Base-by-base conservation (phyloP, 2,113 vertebrate genomes). In the Aegotheles bennettii region DNA sequence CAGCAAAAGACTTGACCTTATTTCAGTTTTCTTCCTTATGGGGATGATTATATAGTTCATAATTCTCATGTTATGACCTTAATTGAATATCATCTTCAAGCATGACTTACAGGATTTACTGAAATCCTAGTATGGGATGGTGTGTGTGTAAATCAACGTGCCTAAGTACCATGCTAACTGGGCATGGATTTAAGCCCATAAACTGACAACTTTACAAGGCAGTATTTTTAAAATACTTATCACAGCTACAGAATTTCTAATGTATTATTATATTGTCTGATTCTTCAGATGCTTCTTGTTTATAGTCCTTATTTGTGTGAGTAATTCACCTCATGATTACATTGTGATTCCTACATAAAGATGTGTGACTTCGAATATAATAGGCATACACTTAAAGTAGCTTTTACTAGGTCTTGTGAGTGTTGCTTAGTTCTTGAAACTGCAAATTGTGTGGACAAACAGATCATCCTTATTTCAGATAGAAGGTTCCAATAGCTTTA, bases 401-500 rank as follows among this genome's bases (percentile, higher is more conserved):
- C 17, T 81, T 90, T 86, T 84, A 51, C 10, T 42, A 59, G 18
- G n/a, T 88, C 79, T 93, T 90, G 21, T 67, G 51, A 70, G 43
- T 57, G 26, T 83, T 91, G 26, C 69, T 82, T 87, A 25, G 31
- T 65, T 81, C 35, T 68, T 84, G 51, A 88, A 88, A 83, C 38
- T 84, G 79, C n/a, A 86, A 89, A 90, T 67, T 92, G 16, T 89
- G 51, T 76, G 92, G 82, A 89, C 87, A 94, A 80, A 91, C 74
- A 84, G 59, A 74, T 89, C 50, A 87, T 85, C 57, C 16, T 79
- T 9, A 3, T 53, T 91, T 93, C 60, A 86, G 60, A 81, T 7
- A 85, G 54, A 87, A 50, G 36, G 84, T 93, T 94, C 43, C 65
- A 56, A 68, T 70, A 87, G 75, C 57, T 93, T 93, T 85, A 63